phyloP scores from a whole-genome alignment of 2,113 vertebrate genomes.

The Crotalus helleri region DNA sequence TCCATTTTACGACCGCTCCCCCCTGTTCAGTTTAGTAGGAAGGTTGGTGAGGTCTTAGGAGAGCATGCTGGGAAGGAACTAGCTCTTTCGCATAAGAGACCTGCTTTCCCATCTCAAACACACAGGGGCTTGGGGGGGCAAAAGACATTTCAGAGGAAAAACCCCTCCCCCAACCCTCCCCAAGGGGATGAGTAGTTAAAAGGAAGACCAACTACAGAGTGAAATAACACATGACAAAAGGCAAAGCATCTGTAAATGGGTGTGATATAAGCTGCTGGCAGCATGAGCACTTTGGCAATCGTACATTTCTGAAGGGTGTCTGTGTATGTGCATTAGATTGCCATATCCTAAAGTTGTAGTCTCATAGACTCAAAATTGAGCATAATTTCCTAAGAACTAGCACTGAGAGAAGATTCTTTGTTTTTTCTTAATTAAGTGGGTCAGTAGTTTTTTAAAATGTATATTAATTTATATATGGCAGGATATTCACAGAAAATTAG shows the following conservation, averaged over 20 bases:
- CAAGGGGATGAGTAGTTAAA: neutral
- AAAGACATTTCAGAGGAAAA: neutral
- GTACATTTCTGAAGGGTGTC: neutral
- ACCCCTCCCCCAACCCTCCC: neutral
- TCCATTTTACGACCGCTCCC: constrained; percentile 99
- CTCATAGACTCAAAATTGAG: neutral
- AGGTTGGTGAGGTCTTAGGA: constrained; percentile 99
- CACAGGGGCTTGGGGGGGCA: neutral
- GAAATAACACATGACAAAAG: neutral
- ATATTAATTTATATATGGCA: neutral
- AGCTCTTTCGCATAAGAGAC: constrained; percentile 89
- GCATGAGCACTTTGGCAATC: neutral
- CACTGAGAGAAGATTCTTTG: neutral
- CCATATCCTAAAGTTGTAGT: neutral
- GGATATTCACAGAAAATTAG: neutral
- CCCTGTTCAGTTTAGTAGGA: constrained; percentile 99
- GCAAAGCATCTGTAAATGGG: neutral
- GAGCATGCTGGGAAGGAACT: constrained; percentile 95
- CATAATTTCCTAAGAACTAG: neutral
- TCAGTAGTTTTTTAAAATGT: neutral
- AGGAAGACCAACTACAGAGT: accelerated
- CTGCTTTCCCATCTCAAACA: constrained; percentile 62
- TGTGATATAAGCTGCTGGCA: neutral
- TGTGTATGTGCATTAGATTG: neutral
- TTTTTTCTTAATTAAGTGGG: neutral